A percentile compares a stretch with the other conserved stretches of the same genome.
phyloP scores from a whole-genome alignment of 2,797 vertebrate species.

The Characodon lateralis region DNA sequence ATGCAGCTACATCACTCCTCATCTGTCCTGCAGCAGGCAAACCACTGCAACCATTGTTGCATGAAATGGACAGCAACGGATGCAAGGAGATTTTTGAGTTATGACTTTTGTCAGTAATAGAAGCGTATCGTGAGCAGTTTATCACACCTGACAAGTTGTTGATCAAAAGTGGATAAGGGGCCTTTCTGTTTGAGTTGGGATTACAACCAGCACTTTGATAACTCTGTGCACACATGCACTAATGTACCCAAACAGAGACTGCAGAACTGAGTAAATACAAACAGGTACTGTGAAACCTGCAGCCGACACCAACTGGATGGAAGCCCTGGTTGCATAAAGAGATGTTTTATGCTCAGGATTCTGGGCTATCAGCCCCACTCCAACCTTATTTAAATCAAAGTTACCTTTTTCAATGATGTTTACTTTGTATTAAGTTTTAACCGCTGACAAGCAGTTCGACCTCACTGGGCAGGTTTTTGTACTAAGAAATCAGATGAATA shows the following conservation, averaged over 20 bases:
- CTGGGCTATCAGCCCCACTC: constrained; percentile 37
- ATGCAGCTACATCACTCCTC: constrained; percentile 11
- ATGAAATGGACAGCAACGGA: constrained; percentile 19
- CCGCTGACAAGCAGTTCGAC: constrained; percentile 37
- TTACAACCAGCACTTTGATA: constrained; percentile 64
- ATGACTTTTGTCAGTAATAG: constrained; percentile 24
- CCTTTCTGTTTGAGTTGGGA: constrained; percentile 63
- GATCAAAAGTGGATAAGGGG: constrained; percentile 40
- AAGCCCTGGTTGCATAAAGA: constrained; percentile 55
- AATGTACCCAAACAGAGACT: constrained; percentile 57
- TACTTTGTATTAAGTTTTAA: constrained; percentile 56
- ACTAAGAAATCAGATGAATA: not conserved
- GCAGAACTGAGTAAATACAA: constrained; percentile 48
- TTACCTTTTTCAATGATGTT: constrained; percentile 35
- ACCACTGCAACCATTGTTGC: not conserved
- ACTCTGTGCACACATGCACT: constrained; percentile 59
- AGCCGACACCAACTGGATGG: constrained; percentile 37
- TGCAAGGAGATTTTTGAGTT: constrained; percentile 8
- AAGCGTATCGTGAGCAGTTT: constrained; percentile 14
- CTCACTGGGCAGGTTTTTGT: constrained; percentile 22
- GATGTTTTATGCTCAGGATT: constrained; percentile 43
- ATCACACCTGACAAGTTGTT: constrained; percentile 16
- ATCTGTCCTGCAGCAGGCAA: not conserved
- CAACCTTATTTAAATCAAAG: constrained; percentile 57
- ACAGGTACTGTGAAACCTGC: constrained; percentile 38